Evolutionary conservation across 1,140 invertebrate genomes (phyloP).

Genomic region (Araneus ventricosus): DNA sequence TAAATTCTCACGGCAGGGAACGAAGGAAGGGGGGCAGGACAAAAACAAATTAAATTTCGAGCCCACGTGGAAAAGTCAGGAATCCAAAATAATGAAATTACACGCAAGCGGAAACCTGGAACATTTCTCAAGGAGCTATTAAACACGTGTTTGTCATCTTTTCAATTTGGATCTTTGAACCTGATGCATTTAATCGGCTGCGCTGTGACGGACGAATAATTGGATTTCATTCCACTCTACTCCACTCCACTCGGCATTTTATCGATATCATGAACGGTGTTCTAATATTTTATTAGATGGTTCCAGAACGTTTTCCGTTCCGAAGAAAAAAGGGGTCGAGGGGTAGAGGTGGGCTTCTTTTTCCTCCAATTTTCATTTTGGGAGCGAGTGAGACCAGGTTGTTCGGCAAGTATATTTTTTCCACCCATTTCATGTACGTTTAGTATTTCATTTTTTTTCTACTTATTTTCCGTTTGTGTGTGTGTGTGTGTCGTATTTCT

Average conservation of each 20-base stretch:
- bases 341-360: neutral
- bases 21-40: neutral
- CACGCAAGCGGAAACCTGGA: neutral
- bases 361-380: conserved; percentile 21
- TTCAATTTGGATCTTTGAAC: conserved; percentile 73
- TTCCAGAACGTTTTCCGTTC: conserved; percentile 42
- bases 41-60: conserved; percentile 52
- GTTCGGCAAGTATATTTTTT: conserved; percentile 36
- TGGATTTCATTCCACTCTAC: conserved; percentile 53
- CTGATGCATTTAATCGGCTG: conserved; percentile 57
- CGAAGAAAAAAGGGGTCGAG: neutral
- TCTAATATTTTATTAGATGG: conserved; percentile 67
- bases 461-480: neutral
- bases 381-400: conserved; percentile 9
- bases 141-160: conserved; percentile 73
- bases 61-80: neutral
- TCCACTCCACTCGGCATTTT: conserved; percentile 31
- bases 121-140: conserved; percentile 45
- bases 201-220: conserved; percentile 54
- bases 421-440: conserved; percentile 41
- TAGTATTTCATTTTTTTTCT: conserved; percentile 7
- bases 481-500: conserved; percentile 20
- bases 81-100: conserved; percentile 65
- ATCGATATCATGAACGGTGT: conserved; percentile 55
- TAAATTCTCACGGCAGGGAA: neutral